Evolutionary conservation across 2,888 invertebrate genomes (phyloP), one percentile per base, ranked within the genome.

Genomic region (Drosophila differens): DNA sequence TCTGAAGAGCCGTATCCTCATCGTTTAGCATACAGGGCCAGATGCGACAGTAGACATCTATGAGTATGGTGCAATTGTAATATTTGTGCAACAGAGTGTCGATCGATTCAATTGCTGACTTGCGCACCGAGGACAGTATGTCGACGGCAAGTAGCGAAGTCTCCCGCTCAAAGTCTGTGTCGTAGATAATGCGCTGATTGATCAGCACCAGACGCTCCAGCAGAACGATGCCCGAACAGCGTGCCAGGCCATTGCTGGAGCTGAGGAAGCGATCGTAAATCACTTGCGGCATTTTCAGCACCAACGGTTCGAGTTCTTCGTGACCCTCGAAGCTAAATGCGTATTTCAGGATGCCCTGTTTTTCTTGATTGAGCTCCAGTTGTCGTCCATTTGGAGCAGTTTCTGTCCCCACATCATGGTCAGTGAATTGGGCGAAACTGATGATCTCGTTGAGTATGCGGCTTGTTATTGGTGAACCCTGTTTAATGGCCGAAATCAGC

Each of bases 11-110:
- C 0, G 82, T 65, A 80, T 93, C 93, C 22, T 79, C 76, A 70
- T 93, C 93, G 16, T 88, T 91, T 12, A 93, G 74, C 79, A 93
- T 74, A 3, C 92, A 92, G 4, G 92, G 79, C 69, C 92, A 91
- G n/a, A 93, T 82, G 12, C 91, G 91, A 63, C 93, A 93, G 90
- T 93, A 93, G 1, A 92, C 91, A 77, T 86, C 92, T 39, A 93
- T 85, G n/a, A 93, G 85, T 1, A 93, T 91, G 77, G 90, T 91
- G 63, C 93, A 93, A 70, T 92, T 92, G 22, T 89, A 88, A 76
- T 92, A 93, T 1, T 76, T 76, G 19, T 83, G 82, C 33, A 93
- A 74, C 55, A 93, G 83, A 3, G 84, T 77, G 55, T 93, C 93
- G 2, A 92, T 81, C 51, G 84, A 85, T 1, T 91, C 82, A 37